These are phyloP conservation scores for Philotrypesis tridentata DNA, from an alignment of 1,140 invertebrate genomes.

Conservation along the genomic window DNA sequence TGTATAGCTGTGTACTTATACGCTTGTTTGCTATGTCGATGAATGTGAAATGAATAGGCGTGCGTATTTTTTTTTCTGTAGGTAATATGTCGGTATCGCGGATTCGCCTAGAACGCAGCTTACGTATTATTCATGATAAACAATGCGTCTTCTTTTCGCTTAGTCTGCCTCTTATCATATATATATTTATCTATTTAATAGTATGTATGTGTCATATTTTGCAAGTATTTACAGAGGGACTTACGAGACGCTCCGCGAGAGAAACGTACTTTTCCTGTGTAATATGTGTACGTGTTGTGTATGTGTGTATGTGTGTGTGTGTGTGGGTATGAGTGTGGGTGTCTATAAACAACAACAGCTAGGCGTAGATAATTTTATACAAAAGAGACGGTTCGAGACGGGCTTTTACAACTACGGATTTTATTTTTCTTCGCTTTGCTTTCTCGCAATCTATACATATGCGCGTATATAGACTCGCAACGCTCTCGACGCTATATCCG, in stretches of 20 bases:
- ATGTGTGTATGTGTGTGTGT: neutral
- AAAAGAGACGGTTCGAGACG: conserved; percentile 56
- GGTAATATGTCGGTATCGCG: conserved; percentile 37
- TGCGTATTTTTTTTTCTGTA: conserved; percentile 56
- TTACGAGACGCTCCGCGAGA: conserved; percentile 44
- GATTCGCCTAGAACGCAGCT: conserved; percentile 58
- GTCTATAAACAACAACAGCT: conserved; percentile 60
- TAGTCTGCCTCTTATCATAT: conserved; percentile 20
- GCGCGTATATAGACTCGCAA: neutral
- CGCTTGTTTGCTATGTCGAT: conserved; percentile 49
- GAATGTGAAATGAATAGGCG: conserved; percentile 64
- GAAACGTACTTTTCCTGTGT: no score
- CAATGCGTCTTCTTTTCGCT: conserved; percentile 53
- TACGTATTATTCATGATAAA: conserved; percentile 65
- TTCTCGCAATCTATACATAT: neutral
- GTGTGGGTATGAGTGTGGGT: neutral
- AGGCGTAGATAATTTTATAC: conserved; percentile 53
- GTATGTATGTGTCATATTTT: conserved; percentile 51
- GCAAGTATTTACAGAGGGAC: conserved; percentile 65
- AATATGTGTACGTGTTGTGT: neutral
- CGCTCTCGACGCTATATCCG: conserved; percentile 14
- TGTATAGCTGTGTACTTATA: conserved; percentile 37
- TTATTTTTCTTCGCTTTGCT: conserved; percentile 13
- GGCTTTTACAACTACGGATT: conserved; percentile 45
- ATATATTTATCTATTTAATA: conserved; percentile 34